Evolutionary conservation across 2,888 invertebrate genomes (phyloP), one percentile per base, ranked within the genome.

Genomic region (Seira ritae): DNA sequence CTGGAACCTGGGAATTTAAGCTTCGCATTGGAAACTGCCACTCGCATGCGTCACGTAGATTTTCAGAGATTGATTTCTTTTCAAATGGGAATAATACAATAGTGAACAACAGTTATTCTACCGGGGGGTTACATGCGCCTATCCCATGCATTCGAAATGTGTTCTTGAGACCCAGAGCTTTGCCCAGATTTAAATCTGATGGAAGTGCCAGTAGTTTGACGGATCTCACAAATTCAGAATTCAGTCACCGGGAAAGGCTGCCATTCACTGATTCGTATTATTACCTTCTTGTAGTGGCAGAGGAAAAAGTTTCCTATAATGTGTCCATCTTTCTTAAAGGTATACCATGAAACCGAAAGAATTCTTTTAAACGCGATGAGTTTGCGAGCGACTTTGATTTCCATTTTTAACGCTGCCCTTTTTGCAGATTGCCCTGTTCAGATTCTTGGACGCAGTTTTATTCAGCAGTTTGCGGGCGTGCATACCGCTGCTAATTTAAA

Each of bases 241-340:
- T 84, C 83, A 90, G 89, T 0, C 91, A 92, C 80, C 88, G 87
- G 1, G 91, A 91, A 89, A 87, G 88, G 17, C 90, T 91, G 55
- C 92, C 92, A 0, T 91, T 89, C 84, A 91, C 91, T 77, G 91
- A 92, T 85, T 90, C 90, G 50, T 92, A 92, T 89, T 92, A 92
- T 88, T 92, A 92, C 89, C 87, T 92, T 65, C 89, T 92, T 84
- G 90, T 92, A 37, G 90, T 91, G 20, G 90, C 92, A 0, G 90
- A 90, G 82, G 91, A 90, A 77, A 89, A 91, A 68, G 91, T 91
- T 68, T 90, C 90, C 22, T 91, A 91, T 84, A 91, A 90, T 80
- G 87, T 92, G 24, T 90, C 91, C 85, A 90, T 92, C 73, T 89
- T 89, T 0, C 89, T 90, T 6, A 84, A 86, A 85, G 87, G 88